Base-by-base conservation (phyloP, 2,888 invertebrate species). In the Leucoma salicis region DNA sequence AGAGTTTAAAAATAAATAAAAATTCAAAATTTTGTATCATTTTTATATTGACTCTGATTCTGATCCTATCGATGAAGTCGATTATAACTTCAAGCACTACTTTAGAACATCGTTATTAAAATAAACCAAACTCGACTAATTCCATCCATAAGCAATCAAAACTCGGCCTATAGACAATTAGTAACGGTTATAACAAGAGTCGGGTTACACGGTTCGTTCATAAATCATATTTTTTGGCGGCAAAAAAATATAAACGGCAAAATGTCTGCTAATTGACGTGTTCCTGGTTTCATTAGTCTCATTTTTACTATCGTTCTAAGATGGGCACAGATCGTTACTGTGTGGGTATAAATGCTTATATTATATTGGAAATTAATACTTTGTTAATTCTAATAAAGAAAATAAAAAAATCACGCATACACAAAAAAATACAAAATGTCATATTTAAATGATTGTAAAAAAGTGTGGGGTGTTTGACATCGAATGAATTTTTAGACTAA, bases 191-290 rank as follows among this genome's bases (percentile, higher is more conserved):
- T 75, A 84, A 82, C 74, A 74, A 83, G 81, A 74, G 65, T 88
- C 85, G 70, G 43, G 70, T 87, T 87, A 75, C 85, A 63, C 46
- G 46, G 60, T 57, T 57, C 57, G 63, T 63, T 66, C 85, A 80
- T 88, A 84, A 87, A 88, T 88, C 88, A 89, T 86, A 76, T 73
- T 79, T 82, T 83, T 84, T 79, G 56, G 52, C 49, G 46, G 62
- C 66, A 78, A 81, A 83, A 79, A 65, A 50, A 29, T 62, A 49
- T 51, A 63, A 69, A 69, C 73, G 74, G 78, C 82, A 78, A 83
- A 84, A 77, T 78, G 78, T 78, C 76, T 80, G 87, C 86, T 89
- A 89, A 89, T 88, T 88, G 88, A 87, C 87, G 73, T 82, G 74
- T 87, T 83, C 85, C 86, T 82, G 74, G 69, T 71, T 75, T 63